These are phyloP conservation scores for Thaumetopoea pityocampa DNA, from an alignment of 1,140 invertebrate species.

Conservation along the genomic window DNA sequence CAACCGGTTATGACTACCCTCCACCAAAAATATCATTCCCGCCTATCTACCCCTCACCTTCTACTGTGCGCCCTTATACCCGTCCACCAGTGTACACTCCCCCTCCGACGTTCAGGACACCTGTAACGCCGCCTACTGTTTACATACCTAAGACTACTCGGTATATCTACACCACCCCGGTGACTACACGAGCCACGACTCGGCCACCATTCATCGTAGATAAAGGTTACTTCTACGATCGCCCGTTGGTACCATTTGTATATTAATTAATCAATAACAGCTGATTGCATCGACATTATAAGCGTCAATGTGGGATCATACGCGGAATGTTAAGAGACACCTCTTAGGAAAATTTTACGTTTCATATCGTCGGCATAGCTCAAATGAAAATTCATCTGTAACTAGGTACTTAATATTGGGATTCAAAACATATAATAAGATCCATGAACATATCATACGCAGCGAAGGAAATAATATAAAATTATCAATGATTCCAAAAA, in stretches of 20 bases:
- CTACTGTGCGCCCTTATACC: slow-evolving; percentile 7
- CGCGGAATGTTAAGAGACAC: too few relatives aligned
- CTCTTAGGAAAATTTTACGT: too few relatives aligned
- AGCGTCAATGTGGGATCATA: background rate
- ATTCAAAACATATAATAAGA: too few relatives aligned
- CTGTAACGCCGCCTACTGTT: slow-evolving; percentile 22
- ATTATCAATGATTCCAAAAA: too few relatives aligned
- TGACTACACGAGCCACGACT: slow-evolving; percentile 33
- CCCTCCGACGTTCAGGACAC: slow-evolving; percentile 13
- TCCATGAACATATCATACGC: too few relatives aligned
- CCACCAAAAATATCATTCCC: background rate
- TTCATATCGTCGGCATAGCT: too few relatives aligned
- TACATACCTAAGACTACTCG: slow-evolving; percentile 24
- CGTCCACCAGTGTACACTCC: slow-evolving; percentile 20
- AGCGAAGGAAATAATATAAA: too few relatives aligned
- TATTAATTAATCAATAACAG: slow-evolving; percentile 37
- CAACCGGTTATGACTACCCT: too few relatives aligned
- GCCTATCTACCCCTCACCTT: too few relatives aligned
- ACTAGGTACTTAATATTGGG: too few relatives aligned
- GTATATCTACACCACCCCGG: slow-evolving; percentile 22
- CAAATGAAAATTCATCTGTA: too few relatives aligned
- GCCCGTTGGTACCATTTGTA: slow-evolving; percentile 58
- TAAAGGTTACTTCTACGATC: slow-evolving; percentile 60
- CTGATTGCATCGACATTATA: slow-evolving; percentile 6
- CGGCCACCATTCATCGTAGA: slow-evolving; percentile 47